Evolutionary conservation across 2,113 vertebrate species (phyloP).

Genomic region (Nanorana parkeri): DNA sequence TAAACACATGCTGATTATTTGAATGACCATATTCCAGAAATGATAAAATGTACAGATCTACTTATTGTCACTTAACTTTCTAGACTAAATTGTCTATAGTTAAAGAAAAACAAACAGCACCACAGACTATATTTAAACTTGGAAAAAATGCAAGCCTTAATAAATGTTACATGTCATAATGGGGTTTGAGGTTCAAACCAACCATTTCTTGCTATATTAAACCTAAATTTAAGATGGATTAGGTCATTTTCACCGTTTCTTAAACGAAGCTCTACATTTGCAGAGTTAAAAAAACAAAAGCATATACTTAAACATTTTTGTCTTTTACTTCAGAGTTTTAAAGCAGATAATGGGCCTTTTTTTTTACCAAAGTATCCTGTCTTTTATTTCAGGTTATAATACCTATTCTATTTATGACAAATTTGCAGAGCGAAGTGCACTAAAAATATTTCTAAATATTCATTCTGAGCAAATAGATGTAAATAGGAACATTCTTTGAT

Average conservation of each 20-base stretch:
- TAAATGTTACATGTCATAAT: slow-evolving; percentile 70
- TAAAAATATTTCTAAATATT: too few species aligned
- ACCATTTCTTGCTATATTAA: slow-evolving; percentile 77
- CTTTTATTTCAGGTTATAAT: too few species aligned
- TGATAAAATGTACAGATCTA: slow-evolving; percentile 27
- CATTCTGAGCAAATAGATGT: too few species aligned
- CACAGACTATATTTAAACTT: slow-evolving; percentile 43
- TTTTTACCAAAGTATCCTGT: too few species aligned
- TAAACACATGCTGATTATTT: slow-evolving; percentile 16
- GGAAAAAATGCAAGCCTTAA: slow-evolving; percentile 66
- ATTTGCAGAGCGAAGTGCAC: too few species aligned
- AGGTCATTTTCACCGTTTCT: slow-evolving; percentile 72
- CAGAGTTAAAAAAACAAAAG: too few species aligned
- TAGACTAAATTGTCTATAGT: slow-evolving; percentile 55
- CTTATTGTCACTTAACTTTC: slow-evolving; percentile 32
- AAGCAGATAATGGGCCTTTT: too few species aligned
- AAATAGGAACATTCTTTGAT: too few species aligned
- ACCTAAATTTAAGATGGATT: slow-evolving; percentile 77
- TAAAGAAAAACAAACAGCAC: slow-evolving; percentile 69
- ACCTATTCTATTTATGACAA: too few species aligned
- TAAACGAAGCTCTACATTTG: too few species aligned
- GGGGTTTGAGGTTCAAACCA: slow-evolving; percentile 68
- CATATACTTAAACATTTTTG: too few species aligned
- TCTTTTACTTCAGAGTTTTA: too few species aligned
- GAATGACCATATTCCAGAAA: slow-evolving; percentile 6